Evolutionary conservation across 2,797 vertebrate species (phyloP), one percentile per base, ranked within the genome.

Genomic region (Brachyalestes nurse): DNA sequence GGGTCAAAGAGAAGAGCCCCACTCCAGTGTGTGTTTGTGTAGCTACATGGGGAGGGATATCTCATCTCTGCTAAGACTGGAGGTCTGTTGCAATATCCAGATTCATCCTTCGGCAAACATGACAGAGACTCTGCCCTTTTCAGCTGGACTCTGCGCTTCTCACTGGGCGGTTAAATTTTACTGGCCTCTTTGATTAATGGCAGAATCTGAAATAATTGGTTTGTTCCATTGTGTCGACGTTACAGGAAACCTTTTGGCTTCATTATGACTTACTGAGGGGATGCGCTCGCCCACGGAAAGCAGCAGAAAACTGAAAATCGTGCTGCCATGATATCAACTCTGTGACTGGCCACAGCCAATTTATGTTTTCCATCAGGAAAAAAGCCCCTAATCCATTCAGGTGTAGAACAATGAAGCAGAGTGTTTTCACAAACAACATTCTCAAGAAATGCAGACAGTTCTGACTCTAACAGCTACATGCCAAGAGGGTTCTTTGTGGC

Each of bases 161-260:
- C 34, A 34, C 34, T 34, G 34, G 34, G 0, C 34, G 34, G 34
- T 34, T 34, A 34, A 34, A 34, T 3, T 34, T 2, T 34, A 34
- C 5, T 34, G 34, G 34, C 4, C 77, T 83, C 55, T 45, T 13
- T 21, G 47, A 67, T 58, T 57, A 34, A 72, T 49, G 6, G 21
- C 53, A 40, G 28, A 80, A 25, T 66, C 49, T 13, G 21, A 77
- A 71, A 77, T 80, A 81, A 72, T 65, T 62, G 78, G 78, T 75
- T 78, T 76, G 74, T 79, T 76, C 65, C 57, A 62, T 58, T 58
- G 61, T 58, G 79, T 80, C 65, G 58, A 77, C 64, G 72, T 82
- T 66, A 57, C 64, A 77, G 58, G 12, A 66, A 65, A 49, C 38
- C 38, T 45, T 16, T 65, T 72, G 61, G 17, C 23, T 17, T 66